These are phyloP conservation scores for Ammodytes dubius DNA, from an alignment of 2,113 vertebrate species.

Conservation along the genomic window DNA sequence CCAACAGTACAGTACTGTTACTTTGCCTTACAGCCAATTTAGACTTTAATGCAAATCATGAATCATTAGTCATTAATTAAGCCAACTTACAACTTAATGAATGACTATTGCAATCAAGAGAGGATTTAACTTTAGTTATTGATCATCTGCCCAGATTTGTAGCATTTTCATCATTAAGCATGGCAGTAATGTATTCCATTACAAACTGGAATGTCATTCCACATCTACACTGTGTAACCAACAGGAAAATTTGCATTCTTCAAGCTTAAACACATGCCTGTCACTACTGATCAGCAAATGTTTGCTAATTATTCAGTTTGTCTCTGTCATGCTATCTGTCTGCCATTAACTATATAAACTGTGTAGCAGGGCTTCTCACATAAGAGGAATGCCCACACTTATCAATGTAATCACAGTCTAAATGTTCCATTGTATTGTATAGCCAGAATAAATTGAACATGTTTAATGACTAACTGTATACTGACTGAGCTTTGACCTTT, in stretches of 20 bases:
- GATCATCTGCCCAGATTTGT: constrained; percentile 36
- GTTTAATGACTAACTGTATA: neutral
- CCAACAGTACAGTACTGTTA: neutral
- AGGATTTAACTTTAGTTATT: constrained; percentile 36
- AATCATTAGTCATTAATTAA: constrained; percentile 5
- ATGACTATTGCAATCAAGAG: constrained; percentile 3
- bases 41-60: neutral
- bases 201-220: constrained; percentile 41
- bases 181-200: constrained; percentile 52
- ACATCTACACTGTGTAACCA: constrained; percentile 52
- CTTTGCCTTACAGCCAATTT: neutral
- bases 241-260: constrained; percentile 57
- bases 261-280: constrained; percentile 38
- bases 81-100: constrained; percentile 24
- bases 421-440: constrained; percentile 3
- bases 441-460: neutral
- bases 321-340: constrained; percentile 49
- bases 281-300: constrained; percentile 56
- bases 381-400: neutral
- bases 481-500: constrained; percentile 2
- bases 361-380: neutral
- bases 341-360: constrained; percentile 24
- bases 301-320: constrained; percentile 57
- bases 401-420: neutral
- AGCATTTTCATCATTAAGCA: constrained; percentile 57